A percentile compares a stretch with the other conserved stretches of the same genome.
Conservation (phyloP, 1,140 invertebrate genomes). For the Magallana ariakensis region DNA sequence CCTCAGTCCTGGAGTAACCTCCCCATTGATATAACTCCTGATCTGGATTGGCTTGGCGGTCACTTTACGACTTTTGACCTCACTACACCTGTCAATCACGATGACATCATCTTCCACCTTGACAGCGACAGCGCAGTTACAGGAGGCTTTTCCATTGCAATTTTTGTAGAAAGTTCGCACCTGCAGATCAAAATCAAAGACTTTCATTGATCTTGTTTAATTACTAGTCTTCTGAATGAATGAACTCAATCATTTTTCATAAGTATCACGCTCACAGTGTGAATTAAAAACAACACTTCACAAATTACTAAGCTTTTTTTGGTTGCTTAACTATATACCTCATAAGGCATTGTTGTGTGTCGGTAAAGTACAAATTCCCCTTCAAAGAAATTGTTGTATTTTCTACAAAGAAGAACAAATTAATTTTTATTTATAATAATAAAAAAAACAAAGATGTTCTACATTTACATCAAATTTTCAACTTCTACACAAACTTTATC, state of each 20-base stretch:
- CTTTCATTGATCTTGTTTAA: too few species aligned
- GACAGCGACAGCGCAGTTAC: constrained; percentile 75
- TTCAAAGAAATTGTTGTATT: constrained; percentile 74
- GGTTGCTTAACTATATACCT: constrained; percentile 61
- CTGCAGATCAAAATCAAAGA: constrained; percentile 53
- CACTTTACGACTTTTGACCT: background rate
- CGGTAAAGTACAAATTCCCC: constrained; percentile 76
- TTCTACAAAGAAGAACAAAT: constrained; percentile 60
- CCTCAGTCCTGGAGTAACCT: constrained; percentile 63
- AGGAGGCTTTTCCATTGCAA: constrained; percentile 64
- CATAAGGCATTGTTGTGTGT: constrained; percentile 70
- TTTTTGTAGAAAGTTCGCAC: constrained; percentile 66
- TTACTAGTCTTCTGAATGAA: too few species aligned
- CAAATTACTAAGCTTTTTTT: too few species aligned
- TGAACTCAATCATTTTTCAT: too few species aligned
- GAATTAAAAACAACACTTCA: too few species aligned
- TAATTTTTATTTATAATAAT: too few species aligned
- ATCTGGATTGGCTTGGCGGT: constrained; percentile 41
- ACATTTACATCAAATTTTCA: too few species aligned
- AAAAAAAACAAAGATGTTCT: too few species aligned
- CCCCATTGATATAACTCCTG: constrained; percentile 63
- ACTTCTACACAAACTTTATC: too few species aligned
- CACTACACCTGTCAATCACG: constrained; percentile 72
- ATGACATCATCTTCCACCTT: constrained; percentile 74
- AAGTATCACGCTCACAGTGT: too few species aligned